Conservation (phyloP, 2,113 vertebrate species). For the Ochotona princeps region DNA sequence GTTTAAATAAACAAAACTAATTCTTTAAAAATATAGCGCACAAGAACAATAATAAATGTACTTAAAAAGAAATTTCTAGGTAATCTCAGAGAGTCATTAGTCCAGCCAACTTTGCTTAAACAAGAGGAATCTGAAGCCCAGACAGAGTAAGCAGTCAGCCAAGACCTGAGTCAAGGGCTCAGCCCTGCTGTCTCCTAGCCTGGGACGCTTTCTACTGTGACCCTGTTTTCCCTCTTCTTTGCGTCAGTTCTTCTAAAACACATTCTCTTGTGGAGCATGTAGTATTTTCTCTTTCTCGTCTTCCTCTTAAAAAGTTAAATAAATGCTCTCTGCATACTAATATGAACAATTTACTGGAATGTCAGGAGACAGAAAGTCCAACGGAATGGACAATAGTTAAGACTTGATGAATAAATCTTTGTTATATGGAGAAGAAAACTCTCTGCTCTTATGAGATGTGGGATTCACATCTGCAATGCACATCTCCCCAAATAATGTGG, state of each 20-base stretch:
- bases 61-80: not conserved
- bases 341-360: not conserved
- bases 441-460: not conserved
- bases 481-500: not conserved
- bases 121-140: not conserved
- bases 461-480: not conserved
- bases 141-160: not conserved
- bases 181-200: not conserved
- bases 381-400: not conserved
- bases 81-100: not conserved
- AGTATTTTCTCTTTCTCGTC: not conserved
- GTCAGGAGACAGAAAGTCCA: not conserved
- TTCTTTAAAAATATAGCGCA: no score
- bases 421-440: not conserved
- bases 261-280: not conserved
- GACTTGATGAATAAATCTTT: not conserved
- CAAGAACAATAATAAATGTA: no score
- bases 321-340: not conserved
- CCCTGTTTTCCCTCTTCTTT: not conserved
- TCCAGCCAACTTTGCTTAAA: not conserved
- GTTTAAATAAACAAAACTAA: no score
- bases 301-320: slow-evolving; percentile 3
- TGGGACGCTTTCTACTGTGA: not conserved
- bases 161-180: not conserved
- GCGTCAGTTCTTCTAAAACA: not conserved